Base-by-base conservation (phyloP, 2,888 invertebrate genomes). In the Microchrysa polita region DNA sequence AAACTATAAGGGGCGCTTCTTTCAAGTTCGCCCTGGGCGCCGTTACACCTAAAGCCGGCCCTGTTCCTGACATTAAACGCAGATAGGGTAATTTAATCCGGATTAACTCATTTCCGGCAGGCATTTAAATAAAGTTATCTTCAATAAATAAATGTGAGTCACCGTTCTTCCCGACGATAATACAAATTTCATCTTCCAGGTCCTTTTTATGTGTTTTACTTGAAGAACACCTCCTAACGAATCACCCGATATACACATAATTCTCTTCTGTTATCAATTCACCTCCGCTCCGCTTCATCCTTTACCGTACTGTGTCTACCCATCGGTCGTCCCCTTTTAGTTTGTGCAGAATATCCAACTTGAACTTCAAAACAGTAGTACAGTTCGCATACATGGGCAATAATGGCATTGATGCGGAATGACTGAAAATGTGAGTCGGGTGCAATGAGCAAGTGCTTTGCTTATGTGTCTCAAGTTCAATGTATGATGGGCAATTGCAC, bases 391-490 rank as follows among this genome's bases (percentile, higher is more conserved):
- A 59, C 59, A 59, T 23, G 5, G 23, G 23, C 59, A 23, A 23
- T 23, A 23, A 67, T 67, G 52, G 52, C 52, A 52, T 48, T 65
- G 2, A 34, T 34, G 27, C 27, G 27, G 65, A 48, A 48, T 65
- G 34, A 52, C n/a, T 52, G 48, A 20, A 44, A 52, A 67, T 67
- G 67, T 40, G 22, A 27, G 67, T 52, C 23, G 67, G 61, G 67
- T 67, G 67, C 74, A 71, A 48, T 48, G 16, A 27, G n/a, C 75
- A 74, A 75, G 10, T 75, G 44, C 18, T 75, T 76, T 75, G 44
- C 18, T 75, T 76, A 52, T 76, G 42, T 73, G 77, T 76, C 76
- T 77, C 77, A 76, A 77, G 77, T 77, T 77, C 77, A 77, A 72
- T 67, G 22, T 48, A 52, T 34, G 40, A 40, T 27, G 57, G 67